These are phyloP conservation scores for Heliconius hewitsoni DNA, from an alignment of 1,140 invertebrate genomes.

Conservation along the genomic window DNA sequence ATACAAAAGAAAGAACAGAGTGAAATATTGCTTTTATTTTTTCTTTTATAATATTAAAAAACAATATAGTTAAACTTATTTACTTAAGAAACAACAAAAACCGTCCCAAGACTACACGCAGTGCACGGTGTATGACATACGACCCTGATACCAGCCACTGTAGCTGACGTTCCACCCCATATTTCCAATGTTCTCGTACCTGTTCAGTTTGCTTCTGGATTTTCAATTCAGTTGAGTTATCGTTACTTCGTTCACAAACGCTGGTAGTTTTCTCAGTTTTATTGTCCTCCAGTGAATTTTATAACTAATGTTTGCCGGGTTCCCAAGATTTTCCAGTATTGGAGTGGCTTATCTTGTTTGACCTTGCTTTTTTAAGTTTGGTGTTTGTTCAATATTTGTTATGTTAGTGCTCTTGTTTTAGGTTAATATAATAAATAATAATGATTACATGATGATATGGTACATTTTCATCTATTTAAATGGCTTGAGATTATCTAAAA, in stretches of 20 bases:
- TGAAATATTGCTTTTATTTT: no score
- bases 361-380: background rate
- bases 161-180: background rate
- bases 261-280: background rate
- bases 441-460: no score
- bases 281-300: slow-evolving; percentile 9
- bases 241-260: slow-evolving; percentile 8
- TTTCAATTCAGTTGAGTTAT: slow-evolving; percentile 15
- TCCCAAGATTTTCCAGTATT: background rate
- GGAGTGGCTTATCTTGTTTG: slow-evolving; percentile 2
- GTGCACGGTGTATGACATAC: background rate
- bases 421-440: no score
- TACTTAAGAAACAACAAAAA: background rate
- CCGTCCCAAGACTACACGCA: background rate
- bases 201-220: slow-evolving; percentile 1
- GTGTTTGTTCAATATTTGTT: background rate
- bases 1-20: no score
- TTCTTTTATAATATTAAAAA: no score
- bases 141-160: background rate
- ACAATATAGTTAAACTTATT: no score
- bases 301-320: slow-evolving; percentile 9
- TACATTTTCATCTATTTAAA: no score
- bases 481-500: no score
- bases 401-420: no score
- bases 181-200: slow-evolving; percentile 2